Conservation (phyloP, 53 echinoderm and acorn worm genomes). For the Hippasteria phrygiana region DNA sequence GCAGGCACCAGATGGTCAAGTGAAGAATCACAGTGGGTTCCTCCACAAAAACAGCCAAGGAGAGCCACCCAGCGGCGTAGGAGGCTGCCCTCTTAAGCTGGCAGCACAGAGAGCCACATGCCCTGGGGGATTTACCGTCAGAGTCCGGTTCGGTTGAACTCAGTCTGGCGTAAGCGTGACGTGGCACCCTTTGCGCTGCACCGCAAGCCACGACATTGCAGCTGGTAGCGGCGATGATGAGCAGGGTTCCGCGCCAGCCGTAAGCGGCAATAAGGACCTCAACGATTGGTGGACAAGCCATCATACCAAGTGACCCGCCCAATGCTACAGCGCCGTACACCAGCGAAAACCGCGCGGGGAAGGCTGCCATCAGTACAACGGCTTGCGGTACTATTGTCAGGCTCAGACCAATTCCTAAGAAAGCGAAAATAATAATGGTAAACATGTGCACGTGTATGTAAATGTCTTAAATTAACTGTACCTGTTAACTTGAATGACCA, state of each 20-base stretch:
- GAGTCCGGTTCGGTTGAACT: background rate
- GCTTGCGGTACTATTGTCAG: conserved; percentile 53
- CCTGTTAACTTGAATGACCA: too few species aligned
- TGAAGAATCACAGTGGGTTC: background rate
- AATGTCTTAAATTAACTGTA: too few species aligned
- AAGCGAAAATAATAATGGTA: too few species aligned
- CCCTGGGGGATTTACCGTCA: background rate
- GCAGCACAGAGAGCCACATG: background rate
- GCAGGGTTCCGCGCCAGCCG: conserved; percentile 66
- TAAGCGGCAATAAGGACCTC: conserved; percentile 6
- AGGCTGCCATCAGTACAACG: conserved; percentile 44
- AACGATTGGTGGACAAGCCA: conserved; percentile 50
- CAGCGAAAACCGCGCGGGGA: conserved; percentile 46
- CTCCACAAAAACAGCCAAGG: background rate
- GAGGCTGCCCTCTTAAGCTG: background rate
- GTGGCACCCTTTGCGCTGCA: conserved; percentile 60
- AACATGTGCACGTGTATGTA: too few species aligned
- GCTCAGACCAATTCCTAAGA: conserved; percentile 59
- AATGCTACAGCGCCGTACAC: conserved; percentile 50
- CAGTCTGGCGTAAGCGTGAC: background rate
- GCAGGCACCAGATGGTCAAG: background rate
- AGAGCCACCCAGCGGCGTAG: background rate
- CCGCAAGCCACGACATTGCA: conserved; percentile 66
- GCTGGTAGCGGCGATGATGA: conserved; percentile 53
- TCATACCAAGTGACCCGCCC: conserved; percentile 67